These are phyloP conservation scores for Amphipoea lucens DNA, from an alignment of 2,888 invertebrate species.

Conservation along the genomic window DNA sequence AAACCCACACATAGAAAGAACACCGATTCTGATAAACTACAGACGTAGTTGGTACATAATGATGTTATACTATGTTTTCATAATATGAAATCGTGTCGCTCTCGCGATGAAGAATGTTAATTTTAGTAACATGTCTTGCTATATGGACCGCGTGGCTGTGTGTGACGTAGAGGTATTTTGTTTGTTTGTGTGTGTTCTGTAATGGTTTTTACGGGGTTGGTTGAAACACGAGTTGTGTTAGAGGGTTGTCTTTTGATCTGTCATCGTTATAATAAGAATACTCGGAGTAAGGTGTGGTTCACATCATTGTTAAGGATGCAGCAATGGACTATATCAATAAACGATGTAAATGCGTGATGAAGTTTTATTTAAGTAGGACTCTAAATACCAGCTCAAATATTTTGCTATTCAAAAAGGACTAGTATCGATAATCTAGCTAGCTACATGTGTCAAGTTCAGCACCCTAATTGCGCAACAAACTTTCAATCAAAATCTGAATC, in stretches of 20 bases:
- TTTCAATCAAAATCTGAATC: neutral
- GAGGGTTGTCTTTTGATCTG: conserved; percentile 8
- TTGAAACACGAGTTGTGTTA: conserved; percentile 10
- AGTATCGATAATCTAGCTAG: neutral
- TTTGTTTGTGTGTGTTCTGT: conserved; percentile 11
- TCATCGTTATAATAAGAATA: neutral
- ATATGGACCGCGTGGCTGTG: conserved; percentile 27
- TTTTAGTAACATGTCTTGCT: conserved; percentile 64
- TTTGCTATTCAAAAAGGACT: too few species aligned
- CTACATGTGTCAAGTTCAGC: neutral
- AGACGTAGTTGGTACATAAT: conserved; percentile 43
- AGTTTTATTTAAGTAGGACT: too few species aligned
- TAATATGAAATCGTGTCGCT: conserved; percentile 76
- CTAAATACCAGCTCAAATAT: neutral
- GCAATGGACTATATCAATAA: neutral
- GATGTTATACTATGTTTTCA: conserved; percentile 73
- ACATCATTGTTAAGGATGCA: neutral
- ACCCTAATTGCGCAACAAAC: neutral
- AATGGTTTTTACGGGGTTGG: conserved; percentile 24
- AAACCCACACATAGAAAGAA: conserved; percentile 21
- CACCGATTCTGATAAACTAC: conserved; percentile 26
- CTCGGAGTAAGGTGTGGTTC: neutral
- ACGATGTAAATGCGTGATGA: neutral
- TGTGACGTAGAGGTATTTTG: conserved; percentile 22
- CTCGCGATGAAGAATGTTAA: conserved; percentile 75